Conservation (phyloP, 2,113 vertebrate genomes). For the Myiozetetes cayanensis region DNA sequence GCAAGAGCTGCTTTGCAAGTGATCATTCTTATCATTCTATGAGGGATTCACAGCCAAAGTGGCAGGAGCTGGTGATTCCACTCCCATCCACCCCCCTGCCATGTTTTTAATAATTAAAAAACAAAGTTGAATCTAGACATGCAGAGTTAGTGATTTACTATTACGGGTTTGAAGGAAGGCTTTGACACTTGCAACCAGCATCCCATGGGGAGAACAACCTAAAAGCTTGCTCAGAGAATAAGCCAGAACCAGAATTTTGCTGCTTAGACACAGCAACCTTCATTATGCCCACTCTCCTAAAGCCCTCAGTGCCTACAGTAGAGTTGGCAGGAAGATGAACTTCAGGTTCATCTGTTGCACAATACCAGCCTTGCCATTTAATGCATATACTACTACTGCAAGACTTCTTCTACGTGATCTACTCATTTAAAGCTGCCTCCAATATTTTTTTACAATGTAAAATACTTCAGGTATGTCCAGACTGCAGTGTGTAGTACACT, state of each 20-base stretch:
- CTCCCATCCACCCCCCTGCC: rapidly evolving
- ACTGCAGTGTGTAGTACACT: neutral
- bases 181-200: neutral
- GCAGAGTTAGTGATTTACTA: neutral
- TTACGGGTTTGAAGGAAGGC: neutral
- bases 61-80: neutral
- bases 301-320: neutral
- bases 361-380: neutral
- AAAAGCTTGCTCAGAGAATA: neutral
- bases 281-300: neutral
- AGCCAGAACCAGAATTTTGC: neutral
- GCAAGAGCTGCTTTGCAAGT: neutral
- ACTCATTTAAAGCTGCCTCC: neutral
- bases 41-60: neutral
- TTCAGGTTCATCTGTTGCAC: neutral
- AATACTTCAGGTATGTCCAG: neutral
- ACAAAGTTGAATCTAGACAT: neutral
- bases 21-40: neutral
- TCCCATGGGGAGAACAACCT: neutral
- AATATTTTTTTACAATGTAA: neutral
- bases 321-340: neutral
- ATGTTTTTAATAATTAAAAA: neutral
- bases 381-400: neutral
- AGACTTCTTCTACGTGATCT: neutral
- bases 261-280: neutral